Evolutionary conservation across 2,797 vertebrate genomes (phyloP).

Genomic region (Sparus aurata): DNA sequence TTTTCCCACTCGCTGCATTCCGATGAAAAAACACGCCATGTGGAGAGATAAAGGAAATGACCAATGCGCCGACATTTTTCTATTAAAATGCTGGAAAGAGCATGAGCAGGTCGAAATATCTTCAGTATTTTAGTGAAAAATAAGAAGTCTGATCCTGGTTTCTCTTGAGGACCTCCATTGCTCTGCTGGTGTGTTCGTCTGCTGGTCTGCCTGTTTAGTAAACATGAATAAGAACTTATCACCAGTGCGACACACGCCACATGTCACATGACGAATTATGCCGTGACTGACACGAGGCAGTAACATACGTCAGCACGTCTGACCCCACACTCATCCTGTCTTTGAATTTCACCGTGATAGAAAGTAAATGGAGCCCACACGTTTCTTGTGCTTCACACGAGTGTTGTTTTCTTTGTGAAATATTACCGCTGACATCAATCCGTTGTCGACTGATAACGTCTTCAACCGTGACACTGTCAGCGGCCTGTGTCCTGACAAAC

Average conservation of each 20-base stretch:
- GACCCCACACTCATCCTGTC: constrained; percentile 17
- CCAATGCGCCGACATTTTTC: neutral
- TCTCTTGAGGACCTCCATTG: neutral
- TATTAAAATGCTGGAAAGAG: constrained; percentile 10
- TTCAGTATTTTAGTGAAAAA: neutral
- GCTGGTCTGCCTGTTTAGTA: neutral
- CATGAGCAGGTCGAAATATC: neutral
- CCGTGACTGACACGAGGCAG: neutral
- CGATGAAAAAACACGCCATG: constrained; percentile 3
- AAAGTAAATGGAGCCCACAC: constrained; percentile 2
- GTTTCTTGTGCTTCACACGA: constrained; percentile 2
- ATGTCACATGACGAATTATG: constrained; percentile 25
- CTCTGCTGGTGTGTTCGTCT: neutral
- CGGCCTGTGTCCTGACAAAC: constrained; percentile 37
- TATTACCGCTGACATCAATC: constrained; percentile 9
- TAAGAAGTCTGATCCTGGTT: neutral
- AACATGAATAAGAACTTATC: neutral
- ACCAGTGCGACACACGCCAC: neutral
- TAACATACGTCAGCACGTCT: constrained; percentile 12
- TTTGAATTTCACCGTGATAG: constrained; percentile 7
- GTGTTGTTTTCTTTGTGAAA: constrained; percentile 7
- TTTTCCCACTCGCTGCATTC: constrained; percentile 10
- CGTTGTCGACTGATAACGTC: constrained; percentile 9
- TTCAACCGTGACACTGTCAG: constrained; percentile 38
- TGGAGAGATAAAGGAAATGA: constrained; percentile 1